Evolutionary conservation across 1,140 invertebrate genomes (phyloP), one percentile per base, ranked within the genome.

Genomic region (Zophobas morio): DNA sequence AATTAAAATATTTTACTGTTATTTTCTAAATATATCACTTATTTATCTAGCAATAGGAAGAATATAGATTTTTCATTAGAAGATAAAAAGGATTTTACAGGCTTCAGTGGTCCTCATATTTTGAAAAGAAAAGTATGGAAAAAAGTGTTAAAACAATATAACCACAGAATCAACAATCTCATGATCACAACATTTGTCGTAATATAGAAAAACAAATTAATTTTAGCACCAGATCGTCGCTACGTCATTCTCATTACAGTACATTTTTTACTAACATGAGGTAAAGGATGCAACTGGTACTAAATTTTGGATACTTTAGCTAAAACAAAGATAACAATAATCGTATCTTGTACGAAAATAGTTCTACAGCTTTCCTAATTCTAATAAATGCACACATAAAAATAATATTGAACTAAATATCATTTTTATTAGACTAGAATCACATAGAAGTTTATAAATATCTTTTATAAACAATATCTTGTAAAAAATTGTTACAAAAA

Each of bases 31-130:
- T 78, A 53, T 80, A 78, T 81, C 78, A 74, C 76, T 80, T 77
- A 81, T 70, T 71, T 37, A 77, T 57, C 79, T 80, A 81, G 40
- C 60, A 76, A 80, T 81, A 81, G 81, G 81, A 81, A 81, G 81
- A 81, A 81, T 77, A 79, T 81, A 81, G 79, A 81, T 79, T 79
- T 73, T 74, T 66, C 60, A 74, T 75, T 76, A 74, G 66, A 78
- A 51, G 53, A 75, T 51, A 57, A 77, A 79, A 70, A 78, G 63
- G 73, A 32, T 78, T 74, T 57, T 60, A 49, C 47, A 74, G 72
- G 51, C 51, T 54, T 75, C 70, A 75, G 51, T 80, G 79, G 78
- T 79, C 78, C 78, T 76, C 75, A 66, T 53, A 70, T 74, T 77
- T 66, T 66, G 33, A 39, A 66, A 66, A 36, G 39, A 39, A 63